Base-by-base conservation (phyloP, 2,113 vertebrate genomes). In the Gila orcuttii region DNA sequence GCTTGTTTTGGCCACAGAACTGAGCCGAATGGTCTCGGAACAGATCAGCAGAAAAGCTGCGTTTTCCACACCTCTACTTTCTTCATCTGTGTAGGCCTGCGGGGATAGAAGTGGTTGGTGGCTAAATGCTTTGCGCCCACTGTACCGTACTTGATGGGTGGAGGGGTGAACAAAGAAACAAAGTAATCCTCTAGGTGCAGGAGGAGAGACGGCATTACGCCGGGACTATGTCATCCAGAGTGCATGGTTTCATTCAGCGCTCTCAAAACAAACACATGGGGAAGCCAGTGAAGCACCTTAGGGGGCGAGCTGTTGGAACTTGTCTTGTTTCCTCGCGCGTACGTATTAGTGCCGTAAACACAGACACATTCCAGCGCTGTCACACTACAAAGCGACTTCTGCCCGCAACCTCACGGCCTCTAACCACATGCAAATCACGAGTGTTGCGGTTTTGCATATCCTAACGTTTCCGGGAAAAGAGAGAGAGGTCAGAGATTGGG, bases 391-490 rank as follows among this genome's bases (percentile, higher is more conserved):
- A 88, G 33, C 80, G 36, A 62, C 0, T 66, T 74, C 87, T 90
- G 86, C 76, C 86, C 71, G 47, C 79, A 10, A 55, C 39, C 57
- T 75, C 75, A 39, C 25, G 21, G 79, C 82, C 71, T 59, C 81
- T 55, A 74, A 78, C 85, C 71, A 12, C 50, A 88, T 89, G 88
- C 82, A 89, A 92, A 91, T 87, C 60, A 19, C 25, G 76, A 21
- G 66, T 33, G 57, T 69, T 31, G 71, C 2, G 47, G 76, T 45
- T 91, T 88, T 91, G 88, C 84, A 89, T 87, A 79, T 85, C 47
- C 47, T 68, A 75, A 84, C 31, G 76, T 84, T 84, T 87, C 55
- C 23, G 25, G 31, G 71, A 50, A 73, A 19, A 73, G 31, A 39
- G 47, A 33, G 47, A 5, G 66, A 83, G 47, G 50, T 83, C 68